These are phyloP conservation scores for Drosophila arawakana DNA, from an alignment of 1,140 invertebrate species.

Conservation along the genomic window DNA sequence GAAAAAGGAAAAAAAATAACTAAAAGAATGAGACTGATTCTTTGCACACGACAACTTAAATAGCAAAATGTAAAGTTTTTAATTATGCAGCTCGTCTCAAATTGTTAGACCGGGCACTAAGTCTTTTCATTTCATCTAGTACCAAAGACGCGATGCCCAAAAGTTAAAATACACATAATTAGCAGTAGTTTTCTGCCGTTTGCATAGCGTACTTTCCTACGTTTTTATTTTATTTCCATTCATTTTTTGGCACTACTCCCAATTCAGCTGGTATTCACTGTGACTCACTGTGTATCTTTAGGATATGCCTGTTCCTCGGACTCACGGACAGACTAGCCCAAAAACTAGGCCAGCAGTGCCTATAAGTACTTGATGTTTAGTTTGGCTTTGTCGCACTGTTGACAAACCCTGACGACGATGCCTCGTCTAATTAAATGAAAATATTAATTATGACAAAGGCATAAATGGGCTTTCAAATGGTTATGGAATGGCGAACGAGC, in stretches of 20 bases:
- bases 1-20: constrained; percentile 42
- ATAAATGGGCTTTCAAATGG: constrained; percentile 20
- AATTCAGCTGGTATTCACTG: constrained; percentile 37
- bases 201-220: constrained; percentile 40
- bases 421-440: constrained; percentile 70
- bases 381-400: constrained; percentile 44
- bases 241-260: constrained; percentile 22
- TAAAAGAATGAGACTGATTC: constrained; percentile 58
- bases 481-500: background rate
- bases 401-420: constrained; percentile 27
- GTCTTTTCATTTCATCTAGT: constrained; percentile 55
- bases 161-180: constrained; percentile 83
- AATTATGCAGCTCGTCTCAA: constrained; percentile 71
- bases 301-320: constrained; percentile 14
- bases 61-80: constrained; percentile 78
- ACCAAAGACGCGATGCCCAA: constrained; percentile 54
- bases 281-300: constrained; percentile 48
- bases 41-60: constrained; percentile 77
- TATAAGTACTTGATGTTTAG: constrained; percentile 52
- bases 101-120: constrained; percentile 33
- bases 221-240: constrained; percentile 26
- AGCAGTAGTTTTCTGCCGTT: constrained; percentile 68
- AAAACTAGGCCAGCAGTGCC: constrained; percentile 65
- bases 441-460: constrained; percentile 55
- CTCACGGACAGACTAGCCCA: background rate